phyloP scores from a whole-genome alignment of 2,888 invertebrate genomes.

The Coenonympha glycerion region DNA sequence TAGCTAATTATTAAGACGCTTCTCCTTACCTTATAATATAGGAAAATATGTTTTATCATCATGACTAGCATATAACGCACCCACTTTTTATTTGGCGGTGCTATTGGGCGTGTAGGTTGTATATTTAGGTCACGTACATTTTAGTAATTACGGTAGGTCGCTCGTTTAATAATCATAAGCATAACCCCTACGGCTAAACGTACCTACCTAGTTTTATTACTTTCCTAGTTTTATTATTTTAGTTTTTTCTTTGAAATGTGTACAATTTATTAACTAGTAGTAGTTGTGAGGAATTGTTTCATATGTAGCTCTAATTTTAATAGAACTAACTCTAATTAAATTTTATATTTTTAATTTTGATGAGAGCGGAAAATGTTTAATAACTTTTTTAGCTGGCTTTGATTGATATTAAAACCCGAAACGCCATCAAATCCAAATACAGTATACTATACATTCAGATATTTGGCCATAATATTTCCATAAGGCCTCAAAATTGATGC shows the following conservation, averaged over 20 bases:
- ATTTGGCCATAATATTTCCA: too few relatives aligned
- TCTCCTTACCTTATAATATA: not conserved
- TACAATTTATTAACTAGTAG: constrained; percentile 2
- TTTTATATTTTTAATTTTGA: not conserved
- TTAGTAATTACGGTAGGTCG: constrained; percentile 23
- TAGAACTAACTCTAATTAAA: not conserved
- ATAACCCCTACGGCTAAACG: constrained; percentile 1
- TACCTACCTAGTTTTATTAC: constrained; percentile 10
- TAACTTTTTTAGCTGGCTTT: not conserved
- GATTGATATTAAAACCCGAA: too few relatives aligned
- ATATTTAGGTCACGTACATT: constrained; percentile 26
- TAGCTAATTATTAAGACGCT: too few relatives aligned
- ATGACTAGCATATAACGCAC: constrained; percentile 9
- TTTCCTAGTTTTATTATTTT: constrained; percentile 7
- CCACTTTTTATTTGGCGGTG: constrained; percentile 15
- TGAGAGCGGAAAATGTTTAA: not conserved
- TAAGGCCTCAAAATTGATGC: too few relatives aligned
- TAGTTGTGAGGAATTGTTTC: not conserved
- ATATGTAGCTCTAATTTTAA: constrained; percentile 1
- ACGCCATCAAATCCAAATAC: too few relatives aligned
- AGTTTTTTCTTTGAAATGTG: constrained; percentile 10
- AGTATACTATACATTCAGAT: too few relatives aligned
- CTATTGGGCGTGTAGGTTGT: constrained; percentile 14
- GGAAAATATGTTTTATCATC: constrained; percentile 7
- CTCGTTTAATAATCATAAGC: constrained; percentile 24